phyloP scores from a whole-genome alignment of 2,113 vertebrate species.

The Hiodon alosoides region DNA sequence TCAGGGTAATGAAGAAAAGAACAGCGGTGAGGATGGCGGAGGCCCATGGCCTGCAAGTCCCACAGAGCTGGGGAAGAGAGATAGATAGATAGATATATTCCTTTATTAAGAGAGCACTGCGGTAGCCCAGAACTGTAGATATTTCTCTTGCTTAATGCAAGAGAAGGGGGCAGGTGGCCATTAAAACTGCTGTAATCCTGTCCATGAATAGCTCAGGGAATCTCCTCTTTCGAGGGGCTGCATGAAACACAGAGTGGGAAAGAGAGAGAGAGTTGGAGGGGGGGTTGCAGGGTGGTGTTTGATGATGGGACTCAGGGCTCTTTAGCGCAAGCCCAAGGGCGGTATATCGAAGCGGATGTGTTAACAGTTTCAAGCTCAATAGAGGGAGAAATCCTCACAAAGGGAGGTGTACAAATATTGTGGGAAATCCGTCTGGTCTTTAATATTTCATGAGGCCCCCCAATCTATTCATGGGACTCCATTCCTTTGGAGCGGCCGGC shows the following conservation, averaged over 20 bases:
- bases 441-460: slow-evolving; percentile 75
- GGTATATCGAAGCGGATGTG: slow-evolving; percentile 77
- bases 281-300: slow-evolving; percentile 45
- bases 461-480: slow-evolving; percentile 77
- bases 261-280: not conserved
- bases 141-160: slow-evolving; percentile 28
- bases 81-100: not conserved
- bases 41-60: not conserved
- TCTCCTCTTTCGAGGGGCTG: slow-evolving; percentile 37
- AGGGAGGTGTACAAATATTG: slow-evolving; percentile 90
- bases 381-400: slow-evolving; percentile 86
- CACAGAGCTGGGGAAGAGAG: not conserved
- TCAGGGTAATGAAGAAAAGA: not conserved
- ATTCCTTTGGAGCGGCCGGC: slow-evolving; percentile 75
- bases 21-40: not conserved
- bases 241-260: not conserved
- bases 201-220: slow-evolving; percentile 62
- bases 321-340: slow-evolving; percentile 54
- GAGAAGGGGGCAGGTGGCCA: slow-evolving; percentile 67
- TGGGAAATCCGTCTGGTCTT: slow-evolving; percentile 84
- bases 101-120: not conserved
- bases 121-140: not conserved
- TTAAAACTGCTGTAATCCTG: slow-evolving; percentile 67
- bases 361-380: slow-evolving; percentile 87
- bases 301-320: slow-evolving; percentile 53